Evolutionary conservation across 1,140 invertebrate genomes (phyloP), one percentile per base, ranked within the genome.

Genomic region (Phthorimaea operculella): DNA sequence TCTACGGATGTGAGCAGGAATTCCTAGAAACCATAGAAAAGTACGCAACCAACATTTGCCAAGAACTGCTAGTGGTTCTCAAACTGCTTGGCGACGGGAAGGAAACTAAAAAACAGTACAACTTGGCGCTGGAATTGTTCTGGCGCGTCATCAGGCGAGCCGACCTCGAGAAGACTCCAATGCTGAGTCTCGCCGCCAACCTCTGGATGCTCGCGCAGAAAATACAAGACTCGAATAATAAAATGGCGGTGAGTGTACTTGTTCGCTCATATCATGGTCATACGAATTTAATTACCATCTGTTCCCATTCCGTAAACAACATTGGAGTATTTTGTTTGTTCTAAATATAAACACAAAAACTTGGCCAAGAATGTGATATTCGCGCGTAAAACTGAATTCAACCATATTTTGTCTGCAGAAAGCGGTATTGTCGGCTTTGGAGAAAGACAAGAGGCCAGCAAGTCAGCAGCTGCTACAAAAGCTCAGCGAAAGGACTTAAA

Each of bases 1-100:
- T 98, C n/a, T 98, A 98, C 79, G 96, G 96, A 1, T 90, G 90
- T 42, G 95, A 98, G 86, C 88, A 90, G 21, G 94, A 96, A 80
- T 98, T 96, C 80, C 84, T 97, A 10, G 79, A 77, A 4, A 94
- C 96, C 86, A 87, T 97, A 0, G 92, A 96, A 64, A 90, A 90
- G 67, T 90, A 97, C 63, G 92, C 91, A 54, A 88, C 90, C 0
- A 90, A 92, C 56, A 82, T 98, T 48, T 79, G 97, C 9, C 91
- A 93, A 62, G 91, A 95, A 79, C 87, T 97, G 51, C 79, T 98
- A 4, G 79, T 85, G 18, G 89, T 94, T 63, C 85, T 98, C 6
- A 92, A 93, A 66, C 69, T 87, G 45, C 72, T 93, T 0, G 89
- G 90, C 7, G 73, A 85, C 11, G 85, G 68, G 0, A 88, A 90